phyloP scores from a whole-genome alignment of 2,113 vertebrate genomes.

The Vulpes lagopus region DNA sequence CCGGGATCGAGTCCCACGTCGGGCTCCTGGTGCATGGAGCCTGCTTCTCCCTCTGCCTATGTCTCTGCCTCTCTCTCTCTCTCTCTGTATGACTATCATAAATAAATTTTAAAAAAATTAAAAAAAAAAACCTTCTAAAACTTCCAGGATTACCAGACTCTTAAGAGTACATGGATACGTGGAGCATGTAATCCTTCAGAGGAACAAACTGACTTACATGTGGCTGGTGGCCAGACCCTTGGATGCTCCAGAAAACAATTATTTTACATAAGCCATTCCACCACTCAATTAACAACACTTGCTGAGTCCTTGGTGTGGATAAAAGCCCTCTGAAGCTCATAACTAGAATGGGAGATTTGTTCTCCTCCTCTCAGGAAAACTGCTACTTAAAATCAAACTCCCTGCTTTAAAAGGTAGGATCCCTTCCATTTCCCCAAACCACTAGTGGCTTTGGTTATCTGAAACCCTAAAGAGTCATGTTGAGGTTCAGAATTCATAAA shows the following conservation, averaged over 20 bases:
- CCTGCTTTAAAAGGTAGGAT: neutral
- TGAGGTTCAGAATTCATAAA: neutral
- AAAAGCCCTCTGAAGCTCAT: slow-evolving; percentile 3
- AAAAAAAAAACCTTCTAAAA: slow-evolving; percentile 35
- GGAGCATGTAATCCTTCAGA: neutral
- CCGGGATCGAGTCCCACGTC: no score
- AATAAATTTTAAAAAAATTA: no score
- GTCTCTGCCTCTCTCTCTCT: no score
- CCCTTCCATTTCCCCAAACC: slow-evolving; percentile 43
- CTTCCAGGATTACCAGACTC: slow-evolving; percentile 13
- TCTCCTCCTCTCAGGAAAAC: slow-evolving; percentile 32
- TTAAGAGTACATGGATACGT: neutral
- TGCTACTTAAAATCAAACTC: slow-evolving; percentile 42
- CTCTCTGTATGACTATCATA: no score
- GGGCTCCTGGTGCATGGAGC: no score
- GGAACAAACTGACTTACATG: slow-evolving; percentile 37
- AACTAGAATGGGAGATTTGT: neutral
- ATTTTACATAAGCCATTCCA: slow-evolving; percentile 36
- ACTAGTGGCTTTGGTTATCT: neutral
- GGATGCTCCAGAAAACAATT: slow-evolving; percentile 59
- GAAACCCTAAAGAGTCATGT: neutral
- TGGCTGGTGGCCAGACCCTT: slow-evolving; percentile 31
- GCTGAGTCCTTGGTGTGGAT: neutral
- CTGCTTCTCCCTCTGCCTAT: no score
- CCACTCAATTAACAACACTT: slow-evolving; percentile 22